Evolutionary conservation across 2,888 invertebrate genomes (phyloP), one percentile per base, ranked within the genome.

Genomic region (Ectobius pallidus): DNA sequence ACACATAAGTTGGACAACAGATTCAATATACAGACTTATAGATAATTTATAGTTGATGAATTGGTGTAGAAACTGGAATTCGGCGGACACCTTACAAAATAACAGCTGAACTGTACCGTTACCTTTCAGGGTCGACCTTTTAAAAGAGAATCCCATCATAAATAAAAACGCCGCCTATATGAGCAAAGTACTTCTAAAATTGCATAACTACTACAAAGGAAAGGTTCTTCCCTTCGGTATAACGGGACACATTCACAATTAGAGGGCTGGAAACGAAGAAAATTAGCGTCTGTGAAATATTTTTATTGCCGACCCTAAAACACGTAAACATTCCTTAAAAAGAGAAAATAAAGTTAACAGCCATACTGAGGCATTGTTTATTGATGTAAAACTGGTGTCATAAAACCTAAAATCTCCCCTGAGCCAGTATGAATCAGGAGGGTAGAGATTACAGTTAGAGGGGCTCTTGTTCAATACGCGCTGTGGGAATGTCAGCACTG

Each of bases 261-360:
- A n/a, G n/a, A 20, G 32, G 58, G 3, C 7, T 14, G n/a, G 7
- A 34, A 11, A 34, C 6, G 34, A 11, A n/a, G 14, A 58, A 58
- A 25, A 58, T 30, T 58, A 25, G 1, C 65, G n/a, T 27, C 27
- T 14, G 25, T 27, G 46, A 65, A 65, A n/a, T 65, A 65, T 18
- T 46, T 65, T 65, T 65, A 65, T 65, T 65, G 46, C 46, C 46
- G 25, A 25, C 46, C 46, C 46, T 65, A 65, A 65, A 65, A 65
- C 30, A 30, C 65, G 30, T 27, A 65, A 63, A 46, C 46, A 46
- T 58, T 3, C 55, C 58, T 7, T 58, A 7, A 11, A 58, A 55
- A 49, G 18, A 44, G 44, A 44, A 7, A 44, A 44, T 44, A 44
- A 44, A 49, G 11, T n/a, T 49, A 49, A 11, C 49, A 49, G 20